Evolutionary conservation across 2,888 invertebrate species (phyloP).

Genomic region (Sclerodermus sp.): DNA sequence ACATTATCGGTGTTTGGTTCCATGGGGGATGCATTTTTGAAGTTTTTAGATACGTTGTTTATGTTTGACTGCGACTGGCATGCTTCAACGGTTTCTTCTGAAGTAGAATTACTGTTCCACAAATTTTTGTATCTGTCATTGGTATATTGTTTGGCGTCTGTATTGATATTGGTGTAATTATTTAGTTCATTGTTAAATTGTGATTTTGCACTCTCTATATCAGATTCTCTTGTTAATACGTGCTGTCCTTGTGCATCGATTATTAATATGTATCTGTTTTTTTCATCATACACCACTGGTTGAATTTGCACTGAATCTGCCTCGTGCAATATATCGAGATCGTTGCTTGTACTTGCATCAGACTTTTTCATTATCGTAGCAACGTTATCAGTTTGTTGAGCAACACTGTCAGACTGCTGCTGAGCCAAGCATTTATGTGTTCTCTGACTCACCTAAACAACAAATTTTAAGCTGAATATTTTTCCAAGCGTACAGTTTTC

Average conservation of each 20-base stretch:
- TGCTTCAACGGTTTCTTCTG: no score
- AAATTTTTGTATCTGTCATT: no score
- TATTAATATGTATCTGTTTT: slow-evolving; percentile 49
- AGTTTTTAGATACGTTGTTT: no score
- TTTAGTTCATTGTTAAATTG: slow-evolving; percentile 7
- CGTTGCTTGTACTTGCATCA: slow-evolving; percentile 15
- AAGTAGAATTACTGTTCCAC: no score
- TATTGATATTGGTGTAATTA: no score
- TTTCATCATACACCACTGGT: slow-evolving; percentile 26
- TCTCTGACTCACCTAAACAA: slow-evolving; percentile 72
- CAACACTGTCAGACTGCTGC: slow-evolving; percentile 63
- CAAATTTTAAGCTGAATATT: no score
- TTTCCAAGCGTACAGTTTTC: no score
- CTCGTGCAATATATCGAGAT: slow-evolving; percentile 12
- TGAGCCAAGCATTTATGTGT: slow-evolving; percentile 74
- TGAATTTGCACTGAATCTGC: slow-evolving; percentile 17
- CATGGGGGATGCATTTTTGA: no score
- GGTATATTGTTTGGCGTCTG: no score
- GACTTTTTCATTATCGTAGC: slow-evolving; percentile 34
- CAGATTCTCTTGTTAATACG: slow-evolving; percentile 41
- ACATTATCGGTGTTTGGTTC: no score
- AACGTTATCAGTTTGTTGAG: slow-evolving; percentile 49
- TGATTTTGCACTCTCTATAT: slow-evolving; percentile 18
- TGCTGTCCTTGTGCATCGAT: slow-evolving; percentile 47
- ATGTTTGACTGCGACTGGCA: no score